Conservation (phyloP, 2,888 invertebrate genomes). For the Rhopalosiphum nymphaeae region DNA sequence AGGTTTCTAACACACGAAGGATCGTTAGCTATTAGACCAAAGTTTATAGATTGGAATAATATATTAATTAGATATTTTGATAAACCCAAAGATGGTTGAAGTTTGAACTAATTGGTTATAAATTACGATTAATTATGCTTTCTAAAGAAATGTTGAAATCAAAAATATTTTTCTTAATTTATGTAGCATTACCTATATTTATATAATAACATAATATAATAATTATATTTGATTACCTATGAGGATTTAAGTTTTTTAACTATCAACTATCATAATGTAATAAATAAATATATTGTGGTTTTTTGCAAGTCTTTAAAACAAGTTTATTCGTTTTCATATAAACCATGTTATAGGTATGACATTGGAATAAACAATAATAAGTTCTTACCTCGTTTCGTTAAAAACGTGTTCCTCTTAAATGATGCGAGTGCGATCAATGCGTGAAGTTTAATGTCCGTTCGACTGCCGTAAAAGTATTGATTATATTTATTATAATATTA, state of each 20-base stretch:
- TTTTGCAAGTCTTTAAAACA: background rate
- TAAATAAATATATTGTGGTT: background rate
- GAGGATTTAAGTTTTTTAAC: no score
- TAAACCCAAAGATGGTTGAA: background rate
- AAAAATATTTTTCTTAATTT: background rate
- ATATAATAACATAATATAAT: no score
- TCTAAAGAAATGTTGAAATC: background rate
- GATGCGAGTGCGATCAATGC: background rate
- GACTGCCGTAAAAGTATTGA: background rate
- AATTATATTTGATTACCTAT: no score
- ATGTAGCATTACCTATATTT: no score
- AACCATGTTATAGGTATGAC: background rate
- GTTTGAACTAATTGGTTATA: background rate
- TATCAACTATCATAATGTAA: background rate
- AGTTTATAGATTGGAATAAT: no score
- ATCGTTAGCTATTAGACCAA: background rate
- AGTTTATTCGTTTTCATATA: background rate
- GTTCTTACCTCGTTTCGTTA: background rate
- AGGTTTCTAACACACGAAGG: background rate
- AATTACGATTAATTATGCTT: background rate
- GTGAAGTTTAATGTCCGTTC: background rate
- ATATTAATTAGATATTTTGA: background rate
- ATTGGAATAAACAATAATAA: background rate
- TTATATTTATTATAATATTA: background rate
- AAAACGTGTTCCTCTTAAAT: background rate